Base-by-base conservation (phyloP, 1,140 invertebrate species). In the Grapholita molesta region DNA sequence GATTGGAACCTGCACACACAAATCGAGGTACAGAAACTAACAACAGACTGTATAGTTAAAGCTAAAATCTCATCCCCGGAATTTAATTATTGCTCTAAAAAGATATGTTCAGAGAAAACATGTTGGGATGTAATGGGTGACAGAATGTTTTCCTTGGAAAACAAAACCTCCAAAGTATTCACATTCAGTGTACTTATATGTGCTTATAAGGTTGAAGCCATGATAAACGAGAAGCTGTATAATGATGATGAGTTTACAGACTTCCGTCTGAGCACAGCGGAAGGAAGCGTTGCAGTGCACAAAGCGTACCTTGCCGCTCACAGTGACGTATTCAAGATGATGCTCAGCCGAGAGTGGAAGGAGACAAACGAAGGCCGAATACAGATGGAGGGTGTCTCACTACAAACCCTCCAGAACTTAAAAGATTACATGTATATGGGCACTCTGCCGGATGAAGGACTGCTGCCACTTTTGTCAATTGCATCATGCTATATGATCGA, bases 381-480 rank as follows among this genome's bases (percentile, higher is more conserved):
- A 12, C 7, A 64, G 25, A 9, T 64, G 28, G 2, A 12, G 3
- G 61, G 61, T 2, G 30, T 33, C n/a, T 15, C 24, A 11, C 15
- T 15, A 0, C 21, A 64, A 12, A 66, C 65, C 18, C 35, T 66
- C 11, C 33, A 66, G 24, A 35, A 66, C 32, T 48, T 66, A 4
- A 66, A 66, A 21, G 21, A 21, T 6, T 66, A 66, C 35, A 42
- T 66, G 33, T 66, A 66, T 18, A 9, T 66, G 18, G 9, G 65
- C 18, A 48, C 18, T 23, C 9, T 66, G 65, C 65, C 65, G 1
- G 11, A 48, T 35, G 21, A 66, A 4, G 65, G 12, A 1, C 25
- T 66, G 2, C 21, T 21, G 15, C 11, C 32, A 2, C 18, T 66
- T 2, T n/a, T 66, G 4, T 25, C 32, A 2, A 15, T 66, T 0